phyloP scores from a whole-genome alignment of 2,113 vertebrate species.

The Cynopterus brachyotis region DNA sequence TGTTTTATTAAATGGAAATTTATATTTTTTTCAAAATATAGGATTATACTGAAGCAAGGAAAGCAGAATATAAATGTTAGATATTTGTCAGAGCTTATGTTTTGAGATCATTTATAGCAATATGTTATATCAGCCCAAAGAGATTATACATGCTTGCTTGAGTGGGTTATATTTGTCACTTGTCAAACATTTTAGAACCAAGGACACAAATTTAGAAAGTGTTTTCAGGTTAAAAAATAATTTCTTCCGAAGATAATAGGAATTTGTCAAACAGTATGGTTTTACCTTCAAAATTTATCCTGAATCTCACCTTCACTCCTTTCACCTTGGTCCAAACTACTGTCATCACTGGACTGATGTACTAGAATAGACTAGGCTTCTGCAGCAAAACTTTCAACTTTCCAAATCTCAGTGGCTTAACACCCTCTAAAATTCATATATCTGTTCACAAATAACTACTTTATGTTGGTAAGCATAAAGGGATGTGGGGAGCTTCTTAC shows the following conservation, averaged over 20 bases:
- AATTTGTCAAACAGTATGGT: not conserved
- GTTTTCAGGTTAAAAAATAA: not conserved
- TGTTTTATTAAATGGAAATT: not conserved
- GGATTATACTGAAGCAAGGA: not conserved
- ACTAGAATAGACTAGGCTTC: not conserved
- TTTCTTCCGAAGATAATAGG: not conserved
- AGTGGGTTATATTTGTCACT: slow-evolving; percentile 14
- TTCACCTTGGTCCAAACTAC: not conserved
- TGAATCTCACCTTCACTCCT: not conserved
- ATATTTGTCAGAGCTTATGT: not conserved
- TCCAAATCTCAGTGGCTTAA: not conserved
- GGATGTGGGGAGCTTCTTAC: accelerated
- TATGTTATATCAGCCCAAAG: not conserved
- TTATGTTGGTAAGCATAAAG: not conserved
- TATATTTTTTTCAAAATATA: slow-evolving; percentile 1
- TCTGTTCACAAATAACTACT: not conserved
- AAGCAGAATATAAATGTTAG: not conserved
- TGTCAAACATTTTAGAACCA: not conserved
- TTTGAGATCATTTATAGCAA: not conserved
- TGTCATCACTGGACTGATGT: not conserved
- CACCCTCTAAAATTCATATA: not conserved
- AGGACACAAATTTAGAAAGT: not conserved
- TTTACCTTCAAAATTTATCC: not conserved
- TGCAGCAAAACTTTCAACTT: not conserved
- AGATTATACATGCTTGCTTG: not conserved